Percentiles rank a stretch among this genome's conserved stretches.
These are phyloP conservation scores for Mus minutoides DNA, from an alignment of 2,797 vertebrate species.

Conservation along the genomic window DNA sequence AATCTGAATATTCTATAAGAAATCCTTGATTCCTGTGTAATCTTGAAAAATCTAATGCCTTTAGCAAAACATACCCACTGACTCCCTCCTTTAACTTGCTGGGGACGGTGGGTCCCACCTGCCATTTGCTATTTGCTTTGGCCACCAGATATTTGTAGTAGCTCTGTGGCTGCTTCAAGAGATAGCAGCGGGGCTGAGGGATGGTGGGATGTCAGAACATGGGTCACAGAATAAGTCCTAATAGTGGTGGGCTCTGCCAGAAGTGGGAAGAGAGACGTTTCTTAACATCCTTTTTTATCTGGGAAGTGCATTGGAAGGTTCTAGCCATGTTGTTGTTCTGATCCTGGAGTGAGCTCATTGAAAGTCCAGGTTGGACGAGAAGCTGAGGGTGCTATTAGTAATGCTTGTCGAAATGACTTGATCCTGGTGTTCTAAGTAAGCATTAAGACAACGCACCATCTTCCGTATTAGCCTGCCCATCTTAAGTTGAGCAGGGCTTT, in stretches of 20 bases:
- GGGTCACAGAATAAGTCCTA: neutral
- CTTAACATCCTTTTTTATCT: neutral
- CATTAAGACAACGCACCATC: too few relatives aligned
- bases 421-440: neutral
- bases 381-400: neutral
- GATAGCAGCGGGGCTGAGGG: neutral
- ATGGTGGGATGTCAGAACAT: neutral
- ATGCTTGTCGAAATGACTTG: neutral
- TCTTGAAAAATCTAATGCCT: conserved; percentile 7
- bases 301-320: neutral
- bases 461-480: neutral
- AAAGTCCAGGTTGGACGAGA: neutral
- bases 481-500: neutral
- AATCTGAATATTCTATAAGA: neutral
- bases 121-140: neutral
- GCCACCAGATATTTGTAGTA: neutral
- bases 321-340: neutral
- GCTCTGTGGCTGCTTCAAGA: neutral
- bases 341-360: neutral
- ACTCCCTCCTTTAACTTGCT: neutral
- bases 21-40: neutral
- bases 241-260: neutral
- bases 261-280: neutral
- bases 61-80: neutral
- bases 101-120: accelerated